Percentiles rank a stretch among this genome's conserved stretches.
Evolutionary conservation across 2,888 invertebrate genomes (phyloP).

Genomic region (Drosophila pegasa): DNA sequence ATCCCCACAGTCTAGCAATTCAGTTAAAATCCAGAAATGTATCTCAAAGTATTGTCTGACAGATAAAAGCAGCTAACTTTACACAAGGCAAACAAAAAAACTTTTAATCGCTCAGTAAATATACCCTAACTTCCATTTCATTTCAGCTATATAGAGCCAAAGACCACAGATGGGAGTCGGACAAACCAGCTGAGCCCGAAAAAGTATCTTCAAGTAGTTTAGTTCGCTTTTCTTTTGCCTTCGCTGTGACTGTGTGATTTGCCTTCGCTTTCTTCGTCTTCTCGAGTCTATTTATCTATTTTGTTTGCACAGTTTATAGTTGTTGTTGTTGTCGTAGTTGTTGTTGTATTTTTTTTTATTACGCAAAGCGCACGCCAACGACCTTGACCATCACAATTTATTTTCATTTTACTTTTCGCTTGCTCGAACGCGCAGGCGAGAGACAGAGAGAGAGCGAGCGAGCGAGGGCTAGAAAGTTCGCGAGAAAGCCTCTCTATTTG

Average conservation of each 20-base stretch:
- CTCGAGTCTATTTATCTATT: slow-evolving; percentile 38
- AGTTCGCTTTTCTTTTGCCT: neutral
- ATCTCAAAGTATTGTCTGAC: neutral
- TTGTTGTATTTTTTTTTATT: slow-evolving; percentile 47
- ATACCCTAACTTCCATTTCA: too few relatives aligned
- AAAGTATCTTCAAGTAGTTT: slow-evolving; percentile 4
- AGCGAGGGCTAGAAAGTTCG: neutral
- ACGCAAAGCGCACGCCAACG: slow-evolving; percentile 79
- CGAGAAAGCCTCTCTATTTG: slow-evolving; percentile 7
- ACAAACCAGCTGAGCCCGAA: neutral
- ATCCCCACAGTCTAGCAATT: too few relatives aligned
- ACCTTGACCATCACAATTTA: slow-evolving; percentile 83
- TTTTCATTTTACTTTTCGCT: slow-evolving; percentile 75
- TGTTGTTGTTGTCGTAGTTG: slow-evolving; percentile 10
- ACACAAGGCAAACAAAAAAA: too few relatives aligned
- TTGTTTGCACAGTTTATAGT: slow-evolving; percentile 55
- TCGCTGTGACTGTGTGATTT: neutral
- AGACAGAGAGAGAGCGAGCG: neutral
- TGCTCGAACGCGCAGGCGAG: slow-evolving; percentile 14
- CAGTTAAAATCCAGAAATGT: neutral
- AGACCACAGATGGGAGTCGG: neutral
- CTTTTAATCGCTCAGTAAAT: too few relatives aligned
- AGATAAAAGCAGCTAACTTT: too few relatives aligned
- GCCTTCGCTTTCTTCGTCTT: slow-evolving; percentile 15
- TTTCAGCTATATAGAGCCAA: neutral